Evolutionary conservation across 1,140 invertebrate species (phyloP).

Genomic region (Drosophila nebulosa): DNA sequence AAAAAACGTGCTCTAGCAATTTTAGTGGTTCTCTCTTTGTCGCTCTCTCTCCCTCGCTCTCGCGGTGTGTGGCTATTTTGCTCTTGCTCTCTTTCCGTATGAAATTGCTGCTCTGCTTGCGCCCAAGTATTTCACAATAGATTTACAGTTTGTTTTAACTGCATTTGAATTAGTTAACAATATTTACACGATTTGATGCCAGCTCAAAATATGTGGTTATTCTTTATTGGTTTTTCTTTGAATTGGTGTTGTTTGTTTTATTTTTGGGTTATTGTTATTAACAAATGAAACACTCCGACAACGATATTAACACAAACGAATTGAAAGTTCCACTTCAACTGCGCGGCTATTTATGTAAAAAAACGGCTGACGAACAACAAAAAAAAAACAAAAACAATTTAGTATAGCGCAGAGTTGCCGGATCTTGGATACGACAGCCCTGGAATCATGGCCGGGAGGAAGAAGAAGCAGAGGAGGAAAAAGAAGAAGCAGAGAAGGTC

Average conservation of each 20-base stretch:
- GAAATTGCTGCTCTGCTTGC: slow-evolving; percentile 2
- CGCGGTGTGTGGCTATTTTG: slow-evolving; percentile 1
- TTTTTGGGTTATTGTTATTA: slow-evolving; percentile 4
- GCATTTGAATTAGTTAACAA: slow-evolving; percentile 1
- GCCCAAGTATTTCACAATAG: slow-evolving; percentile 46
- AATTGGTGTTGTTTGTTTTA: neutral
- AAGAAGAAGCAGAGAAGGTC: too few species aligned
- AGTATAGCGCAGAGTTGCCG: too few species aligned
- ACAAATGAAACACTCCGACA: slow-evolving; percentile 22
- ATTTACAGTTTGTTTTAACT: slow-evolving; percentile 3
- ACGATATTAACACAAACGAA: slow-evolving; percentile 49
- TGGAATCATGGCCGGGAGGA: too few species aligned
- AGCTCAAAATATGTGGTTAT: neutral
- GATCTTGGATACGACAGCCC: too few species aligned
- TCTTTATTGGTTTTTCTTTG: neutral
- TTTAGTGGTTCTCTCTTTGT: neutral
- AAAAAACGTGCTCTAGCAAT: neutral
- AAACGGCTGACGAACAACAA: neutral
- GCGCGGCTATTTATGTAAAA: slow-evolving; percentile 43
- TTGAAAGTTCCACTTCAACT: slow-evolving; percentile 48
- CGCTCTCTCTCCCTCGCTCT: neutral
- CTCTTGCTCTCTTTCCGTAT: slow-evolving; percentile 1
- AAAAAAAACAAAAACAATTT: neutral
- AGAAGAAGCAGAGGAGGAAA: too few species aligned
- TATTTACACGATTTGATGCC: slow-evolving; percentile 1